These are phyloP conservation scores for Drosophila teissieri DNA, from an alignment of 1,140 invertebrate species.

Conservation along the genomic window DNA sequence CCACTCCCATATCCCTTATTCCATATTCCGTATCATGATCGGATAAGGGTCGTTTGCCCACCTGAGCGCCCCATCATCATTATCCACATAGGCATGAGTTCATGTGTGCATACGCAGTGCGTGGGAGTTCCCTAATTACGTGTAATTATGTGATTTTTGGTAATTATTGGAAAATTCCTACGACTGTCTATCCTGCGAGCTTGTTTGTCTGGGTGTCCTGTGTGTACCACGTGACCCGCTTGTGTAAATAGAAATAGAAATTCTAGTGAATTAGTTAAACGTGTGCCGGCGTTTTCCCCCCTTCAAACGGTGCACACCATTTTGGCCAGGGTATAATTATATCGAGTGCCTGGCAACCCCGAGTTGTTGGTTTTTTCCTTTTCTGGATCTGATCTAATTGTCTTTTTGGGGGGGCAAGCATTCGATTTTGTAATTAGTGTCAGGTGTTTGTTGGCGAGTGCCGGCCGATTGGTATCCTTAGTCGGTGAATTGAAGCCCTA, in stretches of 20 bases:
- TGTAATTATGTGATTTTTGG: slow-evolving; percentile 80
- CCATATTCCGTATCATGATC: not conserved
- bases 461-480: not conserved
- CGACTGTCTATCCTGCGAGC: slow-evolving; percentile 10
- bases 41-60: slow-evolving; percentile 13
- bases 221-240: slow-evolving; percentile 55
- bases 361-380: slow-evolving; percentile 33
- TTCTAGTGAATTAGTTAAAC: slow-evolving; percentile 63
- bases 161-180: slow-evolving; percentile 76
- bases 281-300: slow-evolving; percentile 6
- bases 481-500: slow-evolving; percentile 1
- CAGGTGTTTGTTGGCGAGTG: slow-evolving; percentile 53
- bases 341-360: slow-evolving; percentile 66
- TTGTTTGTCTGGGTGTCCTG: slow-evolving; percentile 36
- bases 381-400: slow-evolving; percentile 47
- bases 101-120: slow-evolving; percentile 28
- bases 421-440: slow-evolving; percentile 57
- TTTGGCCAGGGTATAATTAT: slow-evolving; percentile 50
- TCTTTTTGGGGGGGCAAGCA: slow-evolving; percentile 28
- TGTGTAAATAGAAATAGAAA: slow-evolving; percentile 69
- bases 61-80: slow-evolving; percentile 42
- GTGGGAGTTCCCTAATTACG: slow-evolving; percentile 60
- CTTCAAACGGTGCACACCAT: not conserved
- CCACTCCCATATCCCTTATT: no score
- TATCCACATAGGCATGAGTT: slow-evolving; percentile 40